A percentile compares a stretch with the other conserved stretches of the same genome.
Evolutionary conservation across 2,797 vertebrate genomes (phyloP).

Genomic region (Lophotriccus pileatus): DNA sequence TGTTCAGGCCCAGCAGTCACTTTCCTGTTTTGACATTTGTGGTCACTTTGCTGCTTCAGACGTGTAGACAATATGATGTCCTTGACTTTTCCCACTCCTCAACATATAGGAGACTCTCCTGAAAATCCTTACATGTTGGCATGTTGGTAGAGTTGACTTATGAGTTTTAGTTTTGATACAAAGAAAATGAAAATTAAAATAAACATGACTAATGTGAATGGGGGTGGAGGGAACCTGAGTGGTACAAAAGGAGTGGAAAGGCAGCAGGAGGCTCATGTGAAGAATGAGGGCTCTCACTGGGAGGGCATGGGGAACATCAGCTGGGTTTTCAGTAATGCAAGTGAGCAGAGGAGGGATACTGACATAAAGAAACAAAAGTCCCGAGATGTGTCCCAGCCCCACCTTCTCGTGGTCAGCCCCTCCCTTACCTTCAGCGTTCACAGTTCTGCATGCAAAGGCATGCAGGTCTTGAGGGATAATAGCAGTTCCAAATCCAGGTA

Average conservation of each 20-base stretch:
- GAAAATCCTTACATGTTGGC: neutral
- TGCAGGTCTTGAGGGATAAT: no score
- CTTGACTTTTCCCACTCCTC: neutral
- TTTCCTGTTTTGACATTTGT: constrained; percentile 49
- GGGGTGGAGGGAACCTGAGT: neutral
- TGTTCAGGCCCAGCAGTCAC: neutral
- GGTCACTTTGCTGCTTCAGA: neutral
- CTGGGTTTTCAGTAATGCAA: neutral
- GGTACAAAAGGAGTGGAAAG: neutral
- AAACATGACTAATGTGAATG: neutral
- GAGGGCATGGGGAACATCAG: neutral
- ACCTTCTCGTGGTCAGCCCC: neutral
- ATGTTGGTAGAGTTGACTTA: neutral
- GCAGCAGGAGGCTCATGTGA: neutral
- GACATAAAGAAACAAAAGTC: neutral
- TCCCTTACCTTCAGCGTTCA: neutral
- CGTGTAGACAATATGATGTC: neutral
- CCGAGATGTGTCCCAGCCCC: neutral
- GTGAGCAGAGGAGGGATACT: neutral
- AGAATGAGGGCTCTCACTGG: rapidly evolving
- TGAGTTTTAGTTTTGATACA: neutral
- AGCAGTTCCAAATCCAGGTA: neutral
- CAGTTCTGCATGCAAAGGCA: neutral
- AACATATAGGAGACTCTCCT: neutral
- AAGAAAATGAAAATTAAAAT: neutral